phyloP scores from a whole-genome alignment of 2,797 vertebrate genomes.

The Siniperca undulata region DNA sequence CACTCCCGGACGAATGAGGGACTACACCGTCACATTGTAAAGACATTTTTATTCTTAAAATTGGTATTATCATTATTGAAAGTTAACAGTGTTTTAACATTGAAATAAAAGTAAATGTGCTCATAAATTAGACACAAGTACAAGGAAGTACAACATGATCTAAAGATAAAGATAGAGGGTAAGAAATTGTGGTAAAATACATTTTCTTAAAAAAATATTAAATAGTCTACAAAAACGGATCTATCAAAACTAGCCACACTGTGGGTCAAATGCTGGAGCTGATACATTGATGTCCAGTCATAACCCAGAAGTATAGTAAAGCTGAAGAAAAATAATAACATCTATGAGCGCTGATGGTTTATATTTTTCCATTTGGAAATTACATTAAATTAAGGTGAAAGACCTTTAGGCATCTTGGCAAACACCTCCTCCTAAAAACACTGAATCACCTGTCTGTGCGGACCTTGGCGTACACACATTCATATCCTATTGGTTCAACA shows the following conservation, averaged over 20 bases:
- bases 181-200: neutral
- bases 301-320: neutral
- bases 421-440: neutral
- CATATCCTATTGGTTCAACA: neutral
- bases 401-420: neutral
- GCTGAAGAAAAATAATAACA: neutral
- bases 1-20: too few species aligned
- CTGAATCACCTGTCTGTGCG: constrained; percentile 42
- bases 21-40: neutral
- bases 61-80: too few species aligned
- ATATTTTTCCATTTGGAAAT: neutral
- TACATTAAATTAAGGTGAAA: neutral
- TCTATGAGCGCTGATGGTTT: neutral
- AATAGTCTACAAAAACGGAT: neutral
- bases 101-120: neutral
- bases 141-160: too few species aligned
- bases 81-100: neutral
- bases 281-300: neutral
- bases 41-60: neutral
- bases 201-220: neutral
- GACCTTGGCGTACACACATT: constrained; percentile 60
- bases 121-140: neutral
- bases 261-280: neutral
- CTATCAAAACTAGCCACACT: neutral
- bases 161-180: neutral